Evolutionary conservation across 2,888 invertebrate species (phyloP).

Genomic region (Amblyjoppa fuscipennis): DNA sequence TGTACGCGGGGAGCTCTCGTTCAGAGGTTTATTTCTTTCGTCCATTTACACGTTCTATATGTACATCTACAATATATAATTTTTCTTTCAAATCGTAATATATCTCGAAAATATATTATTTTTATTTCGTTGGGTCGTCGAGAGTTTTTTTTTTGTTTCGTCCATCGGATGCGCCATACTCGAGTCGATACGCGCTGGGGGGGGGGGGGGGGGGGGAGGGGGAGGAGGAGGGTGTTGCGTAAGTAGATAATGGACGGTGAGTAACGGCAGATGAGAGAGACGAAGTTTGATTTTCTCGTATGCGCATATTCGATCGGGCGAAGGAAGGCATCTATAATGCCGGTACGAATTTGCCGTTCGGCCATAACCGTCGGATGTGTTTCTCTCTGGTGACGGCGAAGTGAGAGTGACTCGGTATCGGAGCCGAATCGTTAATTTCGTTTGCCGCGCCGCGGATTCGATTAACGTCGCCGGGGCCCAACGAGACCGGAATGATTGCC

Average conservation of each 20-base stretch:
- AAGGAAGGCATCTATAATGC: conserved; percentile 17
- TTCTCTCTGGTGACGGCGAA: neutral
- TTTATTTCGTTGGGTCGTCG: no score
- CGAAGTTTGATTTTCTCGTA: conserved; percentile 17
- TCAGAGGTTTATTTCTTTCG: no score
- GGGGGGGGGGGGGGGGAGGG: no score
- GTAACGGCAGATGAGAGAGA: conserved; percentile 2
- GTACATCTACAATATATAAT: no score
- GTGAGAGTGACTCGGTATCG: conserved; percentile 18
- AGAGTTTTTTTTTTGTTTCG: no score
- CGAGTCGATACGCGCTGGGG: neutral
- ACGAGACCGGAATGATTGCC: conserved; percentile 79
- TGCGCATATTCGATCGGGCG: neutral
- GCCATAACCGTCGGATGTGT: neutral
- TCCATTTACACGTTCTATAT: no score
- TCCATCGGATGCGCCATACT: neutral
- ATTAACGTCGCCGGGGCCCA: conserved; percentile 80
- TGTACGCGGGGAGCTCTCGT: no score
- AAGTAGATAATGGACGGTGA: neutral
- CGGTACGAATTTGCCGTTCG: neutral
- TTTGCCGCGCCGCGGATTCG: conserved; percentile 80
- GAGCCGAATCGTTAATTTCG: conserved; percentile 80
- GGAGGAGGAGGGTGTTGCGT: no score
- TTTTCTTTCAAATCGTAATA: no score
- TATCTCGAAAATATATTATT: no score